phyloP scores from a whole-genome alignment of 2,797 vertebrate genomes.

The Gymnocypris eckloni region DNA sequence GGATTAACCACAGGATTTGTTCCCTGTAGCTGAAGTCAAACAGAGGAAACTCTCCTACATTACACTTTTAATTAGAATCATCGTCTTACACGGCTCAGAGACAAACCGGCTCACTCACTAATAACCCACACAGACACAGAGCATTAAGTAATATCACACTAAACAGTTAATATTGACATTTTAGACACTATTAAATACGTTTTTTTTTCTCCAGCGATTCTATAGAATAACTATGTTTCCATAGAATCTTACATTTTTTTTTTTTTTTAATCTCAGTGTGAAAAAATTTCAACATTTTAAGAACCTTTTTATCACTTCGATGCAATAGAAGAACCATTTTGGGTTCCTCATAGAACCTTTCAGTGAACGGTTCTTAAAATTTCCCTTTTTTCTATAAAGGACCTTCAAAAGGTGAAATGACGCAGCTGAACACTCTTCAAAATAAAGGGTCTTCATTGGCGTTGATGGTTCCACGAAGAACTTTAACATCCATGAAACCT shows the following conservation, averaged over 20 bases:
- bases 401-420: not conserved
- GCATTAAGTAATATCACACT: not conserved
- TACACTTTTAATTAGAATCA: slow-evolving; percentile 48
- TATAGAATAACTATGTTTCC: not conserved
- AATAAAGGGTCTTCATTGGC: not conserved
- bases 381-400: not conserved
- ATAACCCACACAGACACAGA: slow-evolving; percentile 41
- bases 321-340: not conserved
- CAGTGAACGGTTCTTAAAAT: not conserved
- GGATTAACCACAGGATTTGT: slow-evolving; percentile 84
- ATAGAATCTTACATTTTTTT: not conserved
- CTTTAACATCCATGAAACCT: not conserved
- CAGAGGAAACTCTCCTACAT: slow-evolving; percentile 69
- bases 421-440: not conserved
- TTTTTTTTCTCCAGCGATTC: not conserved
- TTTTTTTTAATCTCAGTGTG: not conserved
- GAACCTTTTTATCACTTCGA: not conserved
- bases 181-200: not conserved
- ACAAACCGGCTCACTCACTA: slow-evolving; percentile 26
- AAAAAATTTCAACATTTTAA: not conserved
- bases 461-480: not conserved
- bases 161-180: not conserved
- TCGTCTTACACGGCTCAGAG: slow-evolving; percentile 48
- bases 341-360: not conserved
- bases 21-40: slow-evolving; percentile 80